These are phyloP conservation scores for Xyrauchen texanus DNA, from an alignment of 2,113 vertebrate genomes.

Conservation along the genomic window DNA sequence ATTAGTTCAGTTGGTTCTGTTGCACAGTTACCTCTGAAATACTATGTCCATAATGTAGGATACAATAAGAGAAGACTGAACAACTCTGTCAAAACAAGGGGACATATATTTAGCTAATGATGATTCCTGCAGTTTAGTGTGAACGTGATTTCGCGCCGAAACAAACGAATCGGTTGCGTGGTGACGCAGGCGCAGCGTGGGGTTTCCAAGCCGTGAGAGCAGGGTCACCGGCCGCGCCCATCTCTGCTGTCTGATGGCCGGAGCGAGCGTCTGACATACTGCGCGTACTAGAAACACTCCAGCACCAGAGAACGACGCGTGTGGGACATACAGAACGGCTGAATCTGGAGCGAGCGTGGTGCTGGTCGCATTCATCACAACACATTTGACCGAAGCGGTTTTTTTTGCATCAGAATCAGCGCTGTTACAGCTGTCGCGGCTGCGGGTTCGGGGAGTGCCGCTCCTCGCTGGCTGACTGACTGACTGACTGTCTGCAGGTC, in stretches of 20 bases:
- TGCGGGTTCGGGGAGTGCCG: constrained; percentile 80
- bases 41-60: too few species aligned
- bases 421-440: constrained; percentile 38
- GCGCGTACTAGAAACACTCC: too few species aligned
- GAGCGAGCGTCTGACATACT: constrained; percentile 63
- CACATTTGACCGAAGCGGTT: background rate
- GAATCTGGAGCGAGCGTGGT: constrained; percentile 54
- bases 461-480: constrained; percentile 52
- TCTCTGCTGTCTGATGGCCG: constrained; percentile 83
- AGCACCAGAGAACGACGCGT: constrained; percentile 58
- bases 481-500: constrained; percentile 61
- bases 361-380: constrained; percentile 42
- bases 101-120: too few species aligned
- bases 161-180: constrained; percentile 60
- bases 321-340: constrained; percentile 68
- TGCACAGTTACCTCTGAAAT: too few species aligned
- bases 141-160: background rate
- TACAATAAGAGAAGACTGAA: too few species aligned
- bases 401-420: background rate
- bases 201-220: constrained; percentile 79
- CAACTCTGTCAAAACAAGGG: too few species aligned
- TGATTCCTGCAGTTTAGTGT: background rate
- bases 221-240: constrained; percentile 81
- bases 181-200: constrained; percentile 77
- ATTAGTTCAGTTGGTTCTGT: too few species aligned